Evolutionary conservation across 2,888 invertebrate genomes (phyloP), one percentile per base, ranked within the genome.

Genomic region (Thecocarcelia acutangulata): DNA sequence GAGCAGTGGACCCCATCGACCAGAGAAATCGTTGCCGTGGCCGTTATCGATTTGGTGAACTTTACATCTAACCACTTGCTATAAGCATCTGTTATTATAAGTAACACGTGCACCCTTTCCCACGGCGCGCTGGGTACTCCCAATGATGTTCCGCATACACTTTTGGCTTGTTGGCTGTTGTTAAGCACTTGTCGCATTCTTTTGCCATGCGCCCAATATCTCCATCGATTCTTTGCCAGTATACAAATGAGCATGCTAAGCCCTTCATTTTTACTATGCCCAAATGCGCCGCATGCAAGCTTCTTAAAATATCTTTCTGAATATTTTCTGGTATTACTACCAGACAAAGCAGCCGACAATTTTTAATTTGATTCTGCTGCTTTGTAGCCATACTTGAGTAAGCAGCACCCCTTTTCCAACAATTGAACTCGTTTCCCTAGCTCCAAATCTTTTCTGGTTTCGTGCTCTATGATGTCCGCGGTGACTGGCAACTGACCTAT

Each of bases 391-490:
- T 46, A 15, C 15, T 46, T 46, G 15, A 46, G 46, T 17, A 46
- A 46, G 15, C 46, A 46, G 17, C 46, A 15, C 46, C 46, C 46
- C 15, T 46, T 46, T 17, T 46, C 15, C 17, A 46, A 9, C 1
- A 46, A 17, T 46, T 46, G 46, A 46, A 46, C 46, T 46, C n/a
- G n/a, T 46, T 46, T 46, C 4, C 46, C 46, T 6, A 46, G 46
- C 17, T 46, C 46, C 46, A 3, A 5, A 46, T 46, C 46, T 15
- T 46, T 46, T 46, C 5, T 46, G 46, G 46, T 46, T 46, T 46
- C 46, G 6, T 3, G 46, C 3, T 15, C 6, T 46, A 46, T 46
- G 5, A 15, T 15, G 9, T 46, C 46, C 17, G 46, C 46, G 1
- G 46, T 46, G 5, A 46, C 6, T 4, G 46, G 46, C 46, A 46